These are phyloP conservation scores for Blera fallax DNA, from an alignment of 2,888 invertebrate species.

Conservation along the genomic window DNA sequence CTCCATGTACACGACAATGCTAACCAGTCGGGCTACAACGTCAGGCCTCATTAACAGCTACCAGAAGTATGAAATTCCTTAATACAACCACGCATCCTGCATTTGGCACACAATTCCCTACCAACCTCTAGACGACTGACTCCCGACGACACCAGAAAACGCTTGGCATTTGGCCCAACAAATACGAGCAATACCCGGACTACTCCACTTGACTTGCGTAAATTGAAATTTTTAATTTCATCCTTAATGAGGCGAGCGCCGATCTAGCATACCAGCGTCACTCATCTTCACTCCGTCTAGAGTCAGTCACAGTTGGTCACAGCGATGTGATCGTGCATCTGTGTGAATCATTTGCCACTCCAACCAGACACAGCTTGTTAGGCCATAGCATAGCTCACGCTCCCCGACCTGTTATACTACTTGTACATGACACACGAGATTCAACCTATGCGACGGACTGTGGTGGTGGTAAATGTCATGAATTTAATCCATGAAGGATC, in stretches of 20 bases:
- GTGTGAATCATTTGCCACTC: constrained; percentile 58
- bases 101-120: not conserved
- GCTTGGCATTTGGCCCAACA: constrained; percentile 65
- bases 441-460: constrained; percentile 5
- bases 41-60: constrained; percentile 59
- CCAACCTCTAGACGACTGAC: too few species aligned
- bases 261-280: constrained; percentile 65
- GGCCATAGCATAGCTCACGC: constrained; percentile 34
- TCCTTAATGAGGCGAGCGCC: constrained; percentile 70
- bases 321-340: constrained; percentile 43
- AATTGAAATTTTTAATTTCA: constrained; percentile 51
- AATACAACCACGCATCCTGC: constrained; percentile 48
- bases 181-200: too few species aligned
- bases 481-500: constrained; percentile 47
- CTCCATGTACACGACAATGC: constrained; percentile 23
- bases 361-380: constrained; percentile 52
- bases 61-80: constrained; percentile 64
- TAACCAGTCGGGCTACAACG: constrained; percentile 50
- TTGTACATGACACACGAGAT: constrained; percentile 32
- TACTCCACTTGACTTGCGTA: not conserved
- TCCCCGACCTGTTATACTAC: constrained; percentile 35
- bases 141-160: constrained; percentile 44
- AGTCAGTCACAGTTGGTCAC: constrained; percentile 64
- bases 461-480: constrained; percentile 52
- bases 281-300: constrained; percentile 67